These are phyloP conservation scores for Lutjanus argentimaculatus DNA, from an alignment of 2,797 vertebrate genomes.

Conservation along the genomic window DNA sequence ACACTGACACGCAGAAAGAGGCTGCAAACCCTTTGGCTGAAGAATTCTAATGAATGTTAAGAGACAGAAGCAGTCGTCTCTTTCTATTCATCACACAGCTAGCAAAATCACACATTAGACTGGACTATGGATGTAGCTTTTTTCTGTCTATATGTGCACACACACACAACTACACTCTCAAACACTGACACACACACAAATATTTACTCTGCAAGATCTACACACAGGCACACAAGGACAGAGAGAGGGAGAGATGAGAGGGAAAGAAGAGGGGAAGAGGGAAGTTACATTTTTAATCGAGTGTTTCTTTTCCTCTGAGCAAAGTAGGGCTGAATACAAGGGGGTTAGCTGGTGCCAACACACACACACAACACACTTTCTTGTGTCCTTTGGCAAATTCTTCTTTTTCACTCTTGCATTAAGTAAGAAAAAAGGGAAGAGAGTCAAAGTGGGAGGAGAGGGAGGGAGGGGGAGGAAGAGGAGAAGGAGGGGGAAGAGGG, in stretches of 20 bases:
- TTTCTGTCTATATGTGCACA: conserved; percentile 34
- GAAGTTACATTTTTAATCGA: conserved; percentile 93
- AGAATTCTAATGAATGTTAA: conserved; percentile 77
- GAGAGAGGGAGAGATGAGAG: conserved; percentile 64
- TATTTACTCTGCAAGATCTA: conserved; percentile 2
- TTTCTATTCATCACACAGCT: conserved; percentile 20
- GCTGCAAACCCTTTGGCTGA: conserved; percentile 75
- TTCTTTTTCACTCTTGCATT: conserved; percentile 99
- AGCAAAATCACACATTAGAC: conserved; percentile 47
- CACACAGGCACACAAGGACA: conserved; percentile 33
- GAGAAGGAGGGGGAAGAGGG: background rate
- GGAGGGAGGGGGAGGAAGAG: conserved; percentile 56
- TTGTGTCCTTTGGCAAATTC: conserved; percentile 99
- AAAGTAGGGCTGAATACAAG: conserved; percentile 94
- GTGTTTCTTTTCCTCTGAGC: conserved; percentile 91
- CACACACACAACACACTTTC: conserved; percentile 88
- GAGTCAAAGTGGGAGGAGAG: conserved; percentile 75
- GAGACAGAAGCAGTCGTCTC: conserved; percentile 40
- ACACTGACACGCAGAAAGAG: conserved; percentile 36
- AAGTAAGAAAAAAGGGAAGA: conserved; percentile 84
- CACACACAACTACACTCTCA: conserved; percentile 1
- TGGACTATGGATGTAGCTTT: conserved; percentile 77
- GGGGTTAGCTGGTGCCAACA: conserved; percentile 90
- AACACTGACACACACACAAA: conserved; percentile 23
- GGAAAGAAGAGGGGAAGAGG: conserved; percentile 62